Evolutionary conservation across 1,140 invertebrate genomes (phyloP), one percentile per base, ranked within the genome.

Genomic region (Drosophila tropicalis): DNA sequence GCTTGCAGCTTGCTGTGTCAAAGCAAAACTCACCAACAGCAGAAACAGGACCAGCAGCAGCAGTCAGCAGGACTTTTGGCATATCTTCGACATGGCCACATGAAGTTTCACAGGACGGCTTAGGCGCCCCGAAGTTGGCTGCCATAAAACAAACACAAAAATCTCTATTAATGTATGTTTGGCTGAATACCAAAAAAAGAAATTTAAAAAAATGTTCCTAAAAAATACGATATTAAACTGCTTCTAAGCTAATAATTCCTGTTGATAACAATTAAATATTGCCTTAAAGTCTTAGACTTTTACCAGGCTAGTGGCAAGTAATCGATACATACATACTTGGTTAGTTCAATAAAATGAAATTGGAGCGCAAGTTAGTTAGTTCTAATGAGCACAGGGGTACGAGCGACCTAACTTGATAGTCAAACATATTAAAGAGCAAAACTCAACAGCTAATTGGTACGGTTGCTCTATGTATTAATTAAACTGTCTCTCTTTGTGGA

Each of bases 1-100:
- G 69, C 69, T 77, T 79, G 68, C 76, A 72, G 77, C 69, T 74
- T 81, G 44, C 17, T 75, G 66, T 75, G 79, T 78, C 75, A 70
- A 70, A 77, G 67, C 76, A 70, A 68, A 79, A 67, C 66, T 60
- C 57, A 58, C 56, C 62, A 76, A 66, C 65, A 76, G 77, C 25
- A 66, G 19, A 3, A 64, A 47, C 57, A 65, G 57, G 36, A 65
- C 10, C 54, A 32, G 58, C 40, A 75, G 60, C 40, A 32, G 62
- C n/a, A 54, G 19, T 12, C 25, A 22, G 17, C 34, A 55, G 66
- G 51, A 77, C 63, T 66, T 70, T 51, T 61, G 56, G 67, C 63
- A 70, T 79, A 69, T 72, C 81, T 84, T 83, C 72, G 76, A 70
- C 71, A 72, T 69, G 73, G 67, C 58, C 62, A 41, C 65, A 65